Base-by-base conservation (phyloP, 2,797 vertebrate species). In the Gallirallus australis region DNA sequence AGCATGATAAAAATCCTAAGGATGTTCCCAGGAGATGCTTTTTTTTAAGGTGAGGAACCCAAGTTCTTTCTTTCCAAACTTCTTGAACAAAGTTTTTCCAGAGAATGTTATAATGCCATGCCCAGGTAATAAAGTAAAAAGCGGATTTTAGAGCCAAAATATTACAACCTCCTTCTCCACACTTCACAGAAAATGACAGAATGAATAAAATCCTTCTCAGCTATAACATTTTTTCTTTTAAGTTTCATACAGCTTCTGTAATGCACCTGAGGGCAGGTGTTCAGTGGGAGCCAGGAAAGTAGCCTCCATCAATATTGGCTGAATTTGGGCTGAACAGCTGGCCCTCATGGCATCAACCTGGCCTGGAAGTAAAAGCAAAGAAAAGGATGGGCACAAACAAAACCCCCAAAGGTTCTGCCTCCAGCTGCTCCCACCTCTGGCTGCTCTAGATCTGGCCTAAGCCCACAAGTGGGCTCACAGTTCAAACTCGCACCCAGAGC, bases 401-500 rank as follows among this genome's bases (percentile, higher is more conserved):
- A 15, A 25, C 25, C 8, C 11, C 10, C 3, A 1, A 59, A 57
- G 5, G 16, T 40, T 93, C 45, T 91, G 27, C 37, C 28, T 53
- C 31, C 50, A 28, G 9, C 15, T 72, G 48, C 15, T 76, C 25
- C 50, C 33, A 24, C 28, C 39, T 84, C 45, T 63, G 37, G 13
- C 24, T 80, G 15, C 54, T 69, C 45, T 77, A 42, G 53, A 48
- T 53, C 53, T 71, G 48, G 27, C 68, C 61, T 50, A 40, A 83
- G 30, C 11, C 31, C 53, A 30, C 8, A 54, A 35, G 18, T 0
- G 2, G 56, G 18, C 15, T 80, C 48, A 48, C 39, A 57, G 39
- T 35, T 71, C 7, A 2, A 78, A 24, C 40, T 35, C 1, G 1
- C n/a, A 52, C 28, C 17, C 2, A 1, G 35, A 75, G 19, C 30